phyloP scores from a whole-genome alignment of 2,113 vertebrate genomes.

The Marcusenius ussheri region DNA sequence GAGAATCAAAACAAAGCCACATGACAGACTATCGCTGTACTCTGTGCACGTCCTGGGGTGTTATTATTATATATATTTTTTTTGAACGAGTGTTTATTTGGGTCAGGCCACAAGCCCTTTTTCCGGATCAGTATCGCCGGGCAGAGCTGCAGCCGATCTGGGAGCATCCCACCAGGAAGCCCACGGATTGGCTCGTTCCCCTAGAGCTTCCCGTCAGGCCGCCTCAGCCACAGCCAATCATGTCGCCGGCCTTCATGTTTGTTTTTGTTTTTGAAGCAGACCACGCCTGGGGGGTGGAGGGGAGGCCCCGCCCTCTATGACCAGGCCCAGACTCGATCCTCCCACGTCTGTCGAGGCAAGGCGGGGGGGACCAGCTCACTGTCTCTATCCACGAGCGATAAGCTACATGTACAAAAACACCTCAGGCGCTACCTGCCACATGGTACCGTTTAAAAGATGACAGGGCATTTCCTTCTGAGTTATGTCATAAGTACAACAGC shows the following conservation, averaged over 20 bases:
- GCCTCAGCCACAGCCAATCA: neutral
- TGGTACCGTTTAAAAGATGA: neutral
- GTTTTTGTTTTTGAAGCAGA: conserved; percentile 3
- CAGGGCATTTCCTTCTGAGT: neutral
- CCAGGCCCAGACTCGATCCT: neutral
- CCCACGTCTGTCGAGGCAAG: neutral
- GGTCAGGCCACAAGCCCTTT: neutral
- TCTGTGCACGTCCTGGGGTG: neutral
- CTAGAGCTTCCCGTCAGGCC: neutral
- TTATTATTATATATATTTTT: conserved; percentile 17
- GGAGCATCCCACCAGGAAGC: neutral
- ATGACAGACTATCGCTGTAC: neutral
- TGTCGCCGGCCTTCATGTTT: neutral
- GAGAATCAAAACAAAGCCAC: conserved; percentile 13
- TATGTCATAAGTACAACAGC: neutral
- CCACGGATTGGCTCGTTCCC: neutral
- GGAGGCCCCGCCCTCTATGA: neutral
- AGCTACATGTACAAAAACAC: neutral
- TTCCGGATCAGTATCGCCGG: neutral
- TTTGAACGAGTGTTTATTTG: conserved; percentile 21
- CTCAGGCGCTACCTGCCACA: neutral
- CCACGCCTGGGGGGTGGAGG: neutral
- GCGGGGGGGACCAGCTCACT: neutral
- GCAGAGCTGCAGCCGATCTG: neutral
- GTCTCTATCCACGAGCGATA: neutral